Evolutionary conservation across 2,113 vertebrate species (phyloP), one percentile per base, ranked within the genome.

Genomic region (Elgaria multicarinata): DNA sequence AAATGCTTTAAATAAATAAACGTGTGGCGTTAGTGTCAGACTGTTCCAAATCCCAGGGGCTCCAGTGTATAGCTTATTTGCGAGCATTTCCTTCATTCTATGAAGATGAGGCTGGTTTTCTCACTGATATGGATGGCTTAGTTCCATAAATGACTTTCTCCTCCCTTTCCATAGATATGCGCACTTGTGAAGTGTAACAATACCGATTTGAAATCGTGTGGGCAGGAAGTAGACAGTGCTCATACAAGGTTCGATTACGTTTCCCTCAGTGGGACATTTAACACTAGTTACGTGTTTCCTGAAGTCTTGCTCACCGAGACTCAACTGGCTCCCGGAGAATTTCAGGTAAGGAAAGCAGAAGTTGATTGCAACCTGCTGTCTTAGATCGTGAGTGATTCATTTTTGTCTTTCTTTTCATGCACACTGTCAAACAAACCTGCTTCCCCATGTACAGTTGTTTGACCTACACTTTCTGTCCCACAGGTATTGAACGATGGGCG

Each of bases 261-360:
- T 89, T 97, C 97, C n/a, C 96, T 98, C 89, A 96, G 97, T 0
- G 97, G 97, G 66, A 97, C 95, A 0, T 98, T 98, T 82, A 87
- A 83, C 66, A 97, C 97, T 33, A 95, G 66, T 53, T 92, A 96
- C 0, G 95, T 98, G 31, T 98, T 98, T 81, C 97, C 97, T 14
- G 97, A 97, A 91, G 96, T 98, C 67, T 7, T 97, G 93, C 93
- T 97, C 91, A 97, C 95, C 0, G 92, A 91, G 2, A 90, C 95
- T 89, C 92, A 96, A 76, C 94, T 97, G 91, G 97, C 96, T 33
- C 94, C 96, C 0, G 87, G 95, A 66, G 95, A 97, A 87, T 98
- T 98, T 0, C 14, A 97, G 96, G 97, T 97, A 94, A 83, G 28
- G 71, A 4, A 74, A 75, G 9, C 28, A 64, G 64, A 75, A 16